A percentile compares a stretch with the other conserved stretches of the same genome.
Conservation (phyloP, 2,113 vertebrate species). For the Engystomops pustulosus region DNA sequence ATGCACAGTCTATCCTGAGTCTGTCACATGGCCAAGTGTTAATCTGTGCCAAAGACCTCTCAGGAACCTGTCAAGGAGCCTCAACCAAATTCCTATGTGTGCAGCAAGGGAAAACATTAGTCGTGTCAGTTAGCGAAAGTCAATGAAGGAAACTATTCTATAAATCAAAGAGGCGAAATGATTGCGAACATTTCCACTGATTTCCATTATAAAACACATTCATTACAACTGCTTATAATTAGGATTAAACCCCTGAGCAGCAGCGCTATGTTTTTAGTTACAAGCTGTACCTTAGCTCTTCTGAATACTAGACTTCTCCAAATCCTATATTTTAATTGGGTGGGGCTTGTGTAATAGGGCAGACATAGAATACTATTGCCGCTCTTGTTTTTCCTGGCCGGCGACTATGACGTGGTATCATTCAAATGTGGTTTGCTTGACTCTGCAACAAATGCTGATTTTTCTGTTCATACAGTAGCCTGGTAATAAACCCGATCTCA, state of each 20-base stretch:
- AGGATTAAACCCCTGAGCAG: constrained; percentile 40
- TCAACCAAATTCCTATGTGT: constrained; percentile 43
- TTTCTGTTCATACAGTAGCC: constrained; percentile 56
- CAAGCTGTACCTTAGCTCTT: neutral
- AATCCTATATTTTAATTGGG: constrained; percentile 36
- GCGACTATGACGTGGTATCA: constrained; percentile 22
- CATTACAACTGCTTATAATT: constrained; percentile 38
- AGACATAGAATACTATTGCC: constrained; percentile 52
- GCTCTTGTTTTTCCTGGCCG: constrained; percentile 56
- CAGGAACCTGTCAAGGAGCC: constrained; percentile 65
- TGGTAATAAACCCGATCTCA: constrained; percentile 21
- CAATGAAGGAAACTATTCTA: constrained; percentile 54
- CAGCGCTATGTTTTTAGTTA: constrained; percentile 37
- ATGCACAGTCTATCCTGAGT: constrained; percentile 63
- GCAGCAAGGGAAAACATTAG: constrained; percentile 51
- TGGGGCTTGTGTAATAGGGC: neutral
- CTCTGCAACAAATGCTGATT: constrained; percentile 50
- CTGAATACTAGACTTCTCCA: neutral
- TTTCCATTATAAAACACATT: constrained; percentile 39
- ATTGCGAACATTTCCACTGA: constrained; percentile 43
- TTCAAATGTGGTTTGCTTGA: constrained; percentile 31
- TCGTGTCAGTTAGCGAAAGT: neutral
- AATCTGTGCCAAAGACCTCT: constrained; percentile 64
- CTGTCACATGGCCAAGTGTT: constrained; percentile 63
- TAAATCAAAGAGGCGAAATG: constrained; percentile 43